Percentiles rank a stretch among this genome's conserved stretches.
These are phyloP conservation scores for Coreoperca whiteheadi DNA, from an alignment of 2,113 vertebrate species.

Conservation along the genomic window DNA sequence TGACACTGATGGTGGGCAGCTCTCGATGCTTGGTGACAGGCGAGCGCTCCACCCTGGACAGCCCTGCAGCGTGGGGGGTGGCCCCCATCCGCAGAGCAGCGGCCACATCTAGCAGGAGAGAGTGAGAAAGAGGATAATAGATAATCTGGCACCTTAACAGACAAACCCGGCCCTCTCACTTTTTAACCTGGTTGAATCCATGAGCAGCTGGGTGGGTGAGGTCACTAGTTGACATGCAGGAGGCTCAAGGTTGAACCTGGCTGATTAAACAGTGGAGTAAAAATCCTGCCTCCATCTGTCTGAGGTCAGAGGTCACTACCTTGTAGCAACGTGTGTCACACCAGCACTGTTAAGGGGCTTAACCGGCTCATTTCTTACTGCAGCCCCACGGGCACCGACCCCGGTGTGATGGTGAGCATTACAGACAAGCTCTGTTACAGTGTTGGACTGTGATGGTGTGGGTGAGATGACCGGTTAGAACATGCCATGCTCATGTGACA, in stretches of 20 bases:
- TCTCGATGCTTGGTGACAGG: conserved; percentile 82
- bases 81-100: conserved; percentile 73
- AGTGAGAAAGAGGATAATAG: conserved; percentile 35
- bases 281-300: conserved; percentile 78
- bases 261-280: conserved; percentile 73
- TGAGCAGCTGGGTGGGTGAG: conserved; percentile 56
- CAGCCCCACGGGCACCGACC: conserved; percentile 29
- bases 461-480: conserved; percentile 59
- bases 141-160: conserved; percentile 42
- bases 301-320: conserved; percentile 68
- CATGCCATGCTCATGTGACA: conserved; percentile 72
- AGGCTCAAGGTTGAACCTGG: conserved; percentile 72
- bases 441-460: conserved; percentile 35
- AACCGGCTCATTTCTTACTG: conserved; percentile 54
- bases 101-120: conserved; percentile 76
- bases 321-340: conserved; percentile 65
- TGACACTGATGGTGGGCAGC: conserved; percentile 83
- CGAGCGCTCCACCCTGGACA: conserved; percentile 77
- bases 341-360: conserved; percentile 75
- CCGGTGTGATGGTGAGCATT: conserved; percentile 42
- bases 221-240: conserved; percentile 68
- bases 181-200: conserved; percentile 57
- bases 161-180: conserved; percentile 26
- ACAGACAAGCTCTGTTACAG: conserved; percentile 30
- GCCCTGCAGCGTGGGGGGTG: conserved; percentile 76